These are phyloP conservation scores for Terrapene triunguis DNA, from an alignment of 2,113 vertebrate genomes.

Conservation along the genomic window DNA sequence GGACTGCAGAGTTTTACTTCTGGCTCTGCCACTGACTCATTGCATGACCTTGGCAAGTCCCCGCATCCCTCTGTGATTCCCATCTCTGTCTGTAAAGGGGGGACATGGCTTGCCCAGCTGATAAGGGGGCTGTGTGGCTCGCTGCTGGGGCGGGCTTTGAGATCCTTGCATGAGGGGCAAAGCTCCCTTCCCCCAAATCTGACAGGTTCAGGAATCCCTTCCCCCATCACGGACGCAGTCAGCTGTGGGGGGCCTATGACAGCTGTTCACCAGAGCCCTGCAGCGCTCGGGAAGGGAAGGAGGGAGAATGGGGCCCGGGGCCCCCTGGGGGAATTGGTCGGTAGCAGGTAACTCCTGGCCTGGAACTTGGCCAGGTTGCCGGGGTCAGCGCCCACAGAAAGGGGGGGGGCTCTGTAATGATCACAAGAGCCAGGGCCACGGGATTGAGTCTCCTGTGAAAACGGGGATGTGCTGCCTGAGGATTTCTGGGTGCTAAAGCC, in stretches of 20 bases:
- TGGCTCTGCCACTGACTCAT: background rate
- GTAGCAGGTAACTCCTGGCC: too few species aligned
- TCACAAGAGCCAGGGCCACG: background rate
- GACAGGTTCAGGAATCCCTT: accelerated
- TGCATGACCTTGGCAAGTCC: too few species aligned
- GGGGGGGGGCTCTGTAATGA: too few species aligned
- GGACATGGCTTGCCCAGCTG: background rate
- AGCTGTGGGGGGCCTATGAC: accelerated
- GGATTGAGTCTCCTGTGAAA: too few species aligned
- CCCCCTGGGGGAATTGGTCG: too few species aligned
- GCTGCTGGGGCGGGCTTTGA: background rate
- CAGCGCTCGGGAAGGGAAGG: too few species aligned
- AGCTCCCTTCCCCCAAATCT: accelerated
- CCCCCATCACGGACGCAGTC: background rate
- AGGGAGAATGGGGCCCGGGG: too few species aligned
- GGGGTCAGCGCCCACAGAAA: too few species aligned
- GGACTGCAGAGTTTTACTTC: background rate
- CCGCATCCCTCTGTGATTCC: background rate
- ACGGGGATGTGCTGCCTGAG: too few species aligned
- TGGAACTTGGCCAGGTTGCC: too few species aligned
- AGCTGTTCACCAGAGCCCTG: accelerated
- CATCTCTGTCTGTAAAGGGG: background rate
- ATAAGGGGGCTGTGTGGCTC: accelerated
- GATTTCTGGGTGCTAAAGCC: background rate
- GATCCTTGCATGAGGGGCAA: accelerated